phyloP scores from a whole-genome alignment of 64 coral and sea anemone species.

The Pachyseris speciosa region DNA sequence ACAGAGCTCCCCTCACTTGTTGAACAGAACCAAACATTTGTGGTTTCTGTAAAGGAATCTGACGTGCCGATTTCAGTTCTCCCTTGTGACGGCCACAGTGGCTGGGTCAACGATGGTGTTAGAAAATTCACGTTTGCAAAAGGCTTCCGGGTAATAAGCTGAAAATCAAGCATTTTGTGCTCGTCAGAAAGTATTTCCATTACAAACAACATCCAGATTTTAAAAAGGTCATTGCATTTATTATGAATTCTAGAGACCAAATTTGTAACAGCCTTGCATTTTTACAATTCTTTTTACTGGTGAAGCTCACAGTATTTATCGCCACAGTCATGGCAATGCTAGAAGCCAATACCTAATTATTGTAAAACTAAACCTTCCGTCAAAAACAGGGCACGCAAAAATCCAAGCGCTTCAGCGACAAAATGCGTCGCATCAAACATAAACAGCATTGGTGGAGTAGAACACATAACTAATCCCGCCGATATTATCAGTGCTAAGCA shows the following conservation, averaged over 20 bases:
- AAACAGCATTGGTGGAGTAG: conserved; percentile 26
- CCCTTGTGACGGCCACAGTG: conserved; percentile 44
- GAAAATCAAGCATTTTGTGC: conserved; percentile 8
- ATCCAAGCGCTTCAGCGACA: neutral
- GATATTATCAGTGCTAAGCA: conserved; percentile 32
- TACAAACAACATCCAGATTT: conserved; percentile 12
- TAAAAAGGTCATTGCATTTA: conserved; percentile 53
- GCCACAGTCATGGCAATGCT: conserved; percentile 29
- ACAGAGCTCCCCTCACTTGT: too few relatives aligned
- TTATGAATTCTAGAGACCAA: conserved; percentile 21
- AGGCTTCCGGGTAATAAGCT: neutral
- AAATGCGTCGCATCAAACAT: conserved; percentile 34
- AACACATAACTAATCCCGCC: conserved; percentile 15
- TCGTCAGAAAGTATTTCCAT: conserved; percentile 45
- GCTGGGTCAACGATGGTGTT: conserved; percentile 42
- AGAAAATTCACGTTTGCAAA: conserved; percentile 36
- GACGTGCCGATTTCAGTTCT: conserved; percentile 20
- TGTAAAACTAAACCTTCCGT: conserved; percentile 54
- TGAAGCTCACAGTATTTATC: neutral
- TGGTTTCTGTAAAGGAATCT: conserved; percentile 3
- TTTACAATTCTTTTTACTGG: conserved; percentile 54
- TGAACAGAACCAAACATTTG: conserved; percentile 18
- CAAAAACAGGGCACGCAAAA: neutral
- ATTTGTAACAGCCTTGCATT: conserved; percentile 47
- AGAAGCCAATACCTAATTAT: conserved; percentile 26